A percentile compares a stretch with the other conserved stretches of the same genome.
phyloP scores from a whole-genome alignment of 1,140 invertebrate species.

The Apis mellifera region Amel_HAv3.1 CM009939.2:8804001-8804500 shows the following conservation, averaged over 20 bases:
- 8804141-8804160: conserved; percentile 18
- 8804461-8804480: too few relatives aligned
- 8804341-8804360: conserved; percentile 17
- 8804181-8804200: not conserved
- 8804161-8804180: conserved; percentile 38
- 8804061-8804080: conserved; percentile 10
- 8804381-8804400: conserved; percentile 5
- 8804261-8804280: not conserved
- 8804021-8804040: not conserved
- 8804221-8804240: too few relatives aligned
- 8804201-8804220: conserved; percentile 14
- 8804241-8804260: conserved; percentile 2
- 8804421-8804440: too few relatives aligned
- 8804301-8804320: conserved; percentile 8
- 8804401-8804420: not conserved
- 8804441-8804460: too few relatives aligned
- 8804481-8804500: too few relatives aligned
- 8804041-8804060: conserved; percentile 19
- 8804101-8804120: conserved; percentile 2
- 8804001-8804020: not conserved
- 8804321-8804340: not conserved
- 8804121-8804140: not conserved
- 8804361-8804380: conserved; percentile 41
- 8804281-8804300: not conserved
- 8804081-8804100: conserved; percentile 23